A percentile compares a stretch with the other conserved stretches of the same genome.
phyloP scores from a whole-genome alignment of 2,888 invertebrate species.

The Tetheella fluctuosa region DNA sequence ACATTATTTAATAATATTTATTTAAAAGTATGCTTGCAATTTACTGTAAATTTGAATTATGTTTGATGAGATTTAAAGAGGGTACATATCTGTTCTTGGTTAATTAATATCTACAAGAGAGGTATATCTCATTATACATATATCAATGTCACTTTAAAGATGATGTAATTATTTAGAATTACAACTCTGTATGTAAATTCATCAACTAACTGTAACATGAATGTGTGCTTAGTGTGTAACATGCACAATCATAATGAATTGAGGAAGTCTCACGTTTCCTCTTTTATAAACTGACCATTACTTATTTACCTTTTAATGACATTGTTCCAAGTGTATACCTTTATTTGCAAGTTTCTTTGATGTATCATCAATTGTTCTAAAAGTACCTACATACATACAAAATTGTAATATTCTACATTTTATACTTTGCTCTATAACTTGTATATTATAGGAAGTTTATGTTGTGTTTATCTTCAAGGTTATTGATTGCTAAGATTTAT shows the following conservation, averaged over 20 bases:
- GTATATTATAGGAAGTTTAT: too few relatives aligned
- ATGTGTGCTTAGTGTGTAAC: not conserved
- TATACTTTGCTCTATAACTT: too few relatives aligned
- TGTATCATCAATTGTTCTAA: conserved; percentile 11
- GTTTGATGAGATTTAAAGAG: too few relatives aligned
- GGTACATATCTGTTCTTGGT: too few relatives aligned
- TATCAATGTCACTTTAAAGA: not conserved
- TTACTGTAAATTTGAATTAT: too few relatives aligned
- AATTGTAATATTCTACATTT: too few relatives aligned
- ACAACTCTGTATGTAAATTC: not conserved
- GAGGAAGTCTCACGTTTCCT: conserved; percentile 55
- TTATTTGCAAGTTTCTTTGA: conserved; percentile 10
- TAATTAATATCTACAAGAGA: not conserved
- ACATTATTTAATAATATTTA: too few relatives aligned
- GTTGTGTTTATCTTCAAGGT: too few relatives aligned
- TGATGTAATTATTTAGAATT: not conserved
- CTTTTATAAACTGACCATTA: conserved; percentile 45
- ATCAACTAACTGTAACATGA: not conserved
- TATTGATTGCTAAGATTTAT: too few relatives aligned
- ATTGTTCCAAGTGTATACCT: conserved; percentile 27
- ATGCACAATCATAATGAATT: conserved; percentile 6
- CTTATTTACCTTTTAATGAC: conserved; percentile 30
- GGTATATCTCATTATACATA: too few relatives aligned
- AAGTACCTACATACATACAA: too few relatives aligned
- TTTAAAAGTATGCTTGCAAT: too few relatives aligned